phyloP scores from a whole-genome alignment of 2,113 vertebrate species.

The Condylura cristata region DNA sequence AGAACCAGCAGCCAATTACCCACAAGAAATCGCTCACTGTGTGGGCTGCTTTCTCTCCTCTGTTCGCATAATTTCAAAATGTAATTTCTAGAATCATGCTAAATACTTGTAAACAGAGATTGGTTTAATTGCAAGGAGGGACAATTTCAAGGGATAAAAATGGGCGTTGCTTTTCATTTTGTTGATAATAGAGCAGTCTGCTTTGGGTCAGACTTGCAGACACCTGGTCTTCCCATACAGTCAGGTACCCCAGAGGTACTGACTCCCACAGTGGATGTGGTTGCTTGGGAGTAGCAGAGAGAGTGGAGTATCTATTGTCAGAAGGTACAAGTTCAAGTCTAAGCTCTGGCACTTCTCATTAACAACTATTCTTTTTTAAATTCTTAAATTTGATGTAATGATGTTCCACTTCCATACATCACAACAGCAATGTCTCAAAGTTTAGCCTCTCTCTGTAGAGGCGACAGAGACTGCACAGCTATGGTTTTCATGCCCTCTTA shows the following conservation, averaged over 20 bases:
- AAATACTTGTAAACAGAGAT: conserved; percentile 80
- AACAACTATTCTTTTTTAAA: conserved; percentile 16
- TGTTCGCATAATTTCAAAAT: conserved; percentile 78
- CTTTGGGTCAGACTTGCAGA: not conserved
- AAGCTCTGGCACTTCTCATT: not conserved
- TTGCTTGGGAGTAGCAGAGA: not conserved
- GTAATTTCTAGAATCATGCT: conserved; percentile 77
- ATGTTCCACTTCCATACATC: conserved; percentile 91
- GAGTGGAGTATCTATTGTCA: not conserved
- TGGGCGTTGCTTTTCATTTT: conserved; percentile 59
- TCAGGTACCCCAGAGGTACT: not conserved
- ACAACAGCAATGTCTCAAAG: conserved; percentile 90
- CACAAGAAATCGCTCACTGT: conserved; percentile 66
- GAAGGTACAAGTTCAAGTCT: not conserved
- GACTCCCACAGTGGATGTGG: not conserved
- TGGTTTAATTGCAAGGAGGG: conserved; percentile 77
- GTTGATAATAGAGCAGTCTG: conserved; percentile 26
- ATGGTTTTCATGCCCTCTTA: conserved; percentile 83
- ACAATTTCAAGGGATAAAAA: conserved; percentile 72
- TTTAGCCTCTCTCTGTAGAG: conserved; percentile 89
- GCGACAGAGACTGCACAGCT: conserved; percentile 87
- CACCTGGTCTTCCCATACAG: not conserved
- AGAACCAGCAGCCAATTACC: conserved; percentile 80
- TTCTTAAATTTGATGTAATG: conserved; percentile 92
- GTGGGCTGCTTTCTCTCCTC: conserved; percentile 67